Conservation (phyloP, 2,113 vertebrate species). For the Gymnocephalus cernua region DNA sequence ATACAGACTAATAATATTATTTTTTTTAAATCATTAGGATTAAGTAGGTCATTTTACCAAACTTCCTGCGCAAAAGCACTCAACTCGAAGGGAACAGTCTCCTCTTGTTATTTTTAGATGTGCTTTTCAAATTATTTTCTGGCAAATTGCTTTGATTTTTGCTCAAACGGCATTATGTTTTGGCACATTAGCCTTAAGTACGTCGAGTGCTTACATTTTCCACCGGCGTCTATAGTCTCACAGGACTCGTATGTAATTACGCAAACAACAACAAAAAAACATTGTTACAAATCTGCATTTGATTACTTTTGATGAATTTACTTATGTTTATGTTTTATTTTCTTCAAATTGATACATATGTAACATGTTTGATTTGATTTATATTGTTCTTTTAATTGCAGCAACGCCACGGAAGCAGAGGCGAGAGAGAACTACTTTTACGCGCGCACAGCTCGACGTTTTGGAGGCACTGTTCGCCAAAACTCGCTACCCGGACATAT, state of each 20-base stretch:
- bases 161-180: background rate
- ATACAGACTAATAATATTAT: background rate
- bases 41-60: background rate
- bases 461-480: slow-evolving; percentile 97
- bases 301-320: slow-evolving; percentile 11
- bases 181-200: slow-evolving; percentile 22
- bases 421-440: slow-evolving; percentile 97
- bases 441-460: slow-evolving; percentile 95
- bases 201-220: slow-evolving; percentile 22
- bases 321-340: background rate
- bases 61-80: background rate
- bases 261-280: slow-evolving; percentile 8
- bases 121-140: background rate
- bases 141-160: slow-evolving; percentile 10
- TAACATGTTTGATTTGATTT: background rate
- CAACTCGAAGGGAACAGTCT: background rate
- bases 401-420: slow-evolving; percentile 98
- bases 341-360: background rate
- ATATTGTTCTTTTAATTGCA: slow-evolving; percentile 72
- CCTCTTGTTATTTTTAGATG: background rate
- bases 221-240: background rate
- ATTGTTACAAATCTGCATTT: slow-evolving; percentile 1
- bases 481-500: slow-evolving; percentile 99
- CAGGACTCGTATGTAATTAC: slow-evolving; percentile 52
- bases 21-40: background rate